Conservation (phyloP, 2,888 invertebrate genomes). For the Nomada fucata region DNA sequence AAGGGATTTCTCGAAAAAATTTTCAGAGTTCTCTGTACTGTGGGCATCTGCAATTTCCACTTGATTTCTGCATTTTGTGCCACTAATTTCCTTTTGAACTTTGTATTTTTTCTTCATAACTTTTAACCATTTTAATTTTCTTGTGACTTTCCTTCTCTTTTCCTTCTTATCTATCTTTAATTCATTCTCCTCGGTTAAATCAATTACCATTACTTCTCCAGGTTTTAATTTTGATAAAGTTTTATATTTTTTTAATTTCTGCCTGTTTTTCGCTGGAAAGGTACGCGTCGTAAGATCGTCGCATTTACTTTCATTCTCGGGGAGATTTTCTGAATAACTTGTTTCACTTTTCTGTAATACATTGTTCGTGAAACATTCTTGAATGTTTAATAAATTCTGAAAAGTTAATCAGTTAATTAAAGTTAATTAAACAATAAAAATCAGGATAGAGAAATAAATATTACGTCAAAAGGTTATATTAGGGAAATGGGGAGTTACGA, state of each 20-base stretch:
- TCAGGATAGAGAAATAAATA: not conserved
- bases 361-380: conserved; percentile 6
- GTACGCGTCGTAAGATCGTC: conserved; percentile 28
- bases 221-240: conserved; percentile 60
- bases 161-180: conserved; percentile 24
- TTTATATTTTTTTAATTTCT: conserved; percentile 45
- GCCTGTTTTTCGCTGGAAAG: conserved; percentile 22
- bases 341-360: conserved; percentile 27
- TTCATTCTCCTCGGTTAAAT: conserved; percentile 72
- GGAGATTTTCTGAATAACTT: not conserved
- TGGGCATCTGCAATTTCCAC: conserved; percentile 70
- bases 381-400: conserved; percentile 23
- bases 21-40: conserved; percentile 66
- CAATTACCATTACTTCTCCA: conserved; percentile 72
- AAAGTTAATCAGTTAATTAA: conserved; percentile 9
- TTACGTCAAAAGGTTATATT: not conserved
- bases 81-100: conserved; percentile 38
- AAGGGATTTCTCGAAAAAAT: conserved; percentile 19
- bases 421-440: not conserved
- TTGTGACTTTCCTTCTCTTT: conserved; percentile 59
- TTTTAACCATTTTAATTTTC: conserved; percentile 68
- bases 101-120: conserved; percentile 60
- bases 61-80: conserved; percentile 31
- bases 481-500: not conserved
- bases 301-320: conserved; percentile 9